These are phyloP conservation scores for Syngnathus scovelli DNA, from an alignment of 2,113 vertebrate species.

Conservation along the genomic window DNA sequence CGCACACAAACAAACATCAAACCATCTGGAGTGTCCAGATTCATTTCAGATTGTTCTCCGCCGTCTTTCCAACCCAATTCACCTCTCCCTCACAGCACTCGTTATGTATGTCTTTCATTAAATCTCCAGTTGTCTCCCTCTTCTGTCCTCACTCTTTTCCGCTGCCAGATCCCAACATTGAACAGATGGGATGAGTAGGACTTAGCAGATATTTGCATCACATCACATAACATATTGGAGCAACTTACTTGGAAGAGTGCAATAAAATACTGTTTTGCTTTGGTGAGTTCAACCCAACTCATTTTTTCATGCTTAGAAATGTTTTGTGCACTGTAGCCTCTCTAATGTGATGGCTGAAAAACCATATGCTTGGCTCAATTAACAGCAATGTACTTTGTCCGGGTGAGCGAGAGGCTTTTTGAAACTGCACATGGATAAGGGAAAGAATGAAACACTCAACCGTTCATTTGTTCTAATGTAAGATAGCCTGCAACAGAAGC, in stretches of 20 bases:
- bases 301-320: constrained; percentile 7
- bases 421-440: too few species aligned
- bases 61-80: constrained; percentile 63
- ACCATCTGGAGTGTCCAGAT: constrained; percentile 65
- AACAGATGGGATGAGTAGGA: constrained; percentile 57
- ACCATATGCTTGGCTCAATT: constrained; percentile 18
- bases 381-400: constrained; percentile 16
- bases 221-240: constrained; percentile 41
- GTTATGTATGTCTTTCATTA: constrained; percentile 42
- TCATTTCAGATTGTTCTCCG: constrained; percentile 60
- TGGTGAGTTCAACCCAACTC: neutral
- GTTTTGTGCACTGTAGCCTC: neutral
- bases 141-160: constrained; percentile 27
- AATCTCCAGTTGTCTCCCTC: constrained; percentile 40
- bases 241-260: constrained; percentile 33
- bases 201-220: constrained; percentile 41
- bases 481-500: neutral
- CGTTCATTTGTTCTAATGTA: neutral
- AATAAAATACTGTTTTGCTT: constrained; percentile 17
- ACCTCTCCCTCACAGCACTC: constrained; percentile 50
- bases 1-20: constrained; percentile 36
- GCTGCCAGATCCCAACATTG: constrained; percentile 30
- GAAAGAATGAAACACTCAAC: neutral
- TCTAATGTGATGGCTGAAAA: constrained; percentile 6
- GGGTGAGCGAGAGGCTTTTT: neutral